A percentile compares a stretch with the other conserved stretches of the same genome.
These are phyloP conservation scores for Brachionus rubens DNA, from an alignment of 1,140 invertebrate species.

Conservation along the genomic window DNA sequence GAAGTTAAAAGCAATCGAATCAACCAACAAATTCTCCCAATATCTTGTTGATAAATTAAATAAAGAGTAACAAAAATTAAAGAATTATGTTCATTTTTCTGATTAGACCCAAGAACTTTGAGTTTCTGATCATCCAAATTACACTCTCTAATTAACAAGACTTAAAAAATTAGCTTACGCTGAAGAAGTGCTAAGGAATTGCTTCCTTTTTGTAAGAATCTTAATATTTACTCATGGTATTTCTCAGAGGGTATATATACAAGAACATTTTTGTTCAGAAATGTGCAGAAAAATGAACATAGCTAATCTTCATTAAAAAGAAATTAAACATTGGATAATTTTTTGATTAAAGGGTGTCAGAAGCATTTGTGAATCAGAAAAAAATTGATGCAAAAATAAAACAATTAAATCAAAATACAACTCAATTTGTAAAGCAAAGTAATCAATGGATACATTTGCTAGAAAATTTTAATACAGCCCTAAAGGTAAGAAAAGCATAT, in stretches of 20 bases:
- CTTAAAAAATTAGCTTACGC: no score
- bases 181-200: no score
- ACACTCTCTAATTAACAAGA: no score
- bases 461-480: conserved; percentile 86
- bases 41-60: conserved; percentile 93
- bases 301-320: no score
- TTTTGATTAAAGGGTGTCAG: conserved; percentile 72
- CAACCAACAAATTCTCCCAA: conserved; percentile 85
- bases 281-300: no score
- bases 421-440: conserved; percentile 91
- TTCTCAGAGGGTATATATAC: neutral
- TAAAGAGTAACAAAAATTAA: conserved; percentile 75
- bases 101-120: no score
- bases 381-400: conserved; percentile 93
- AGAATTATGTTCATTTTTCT: no score
- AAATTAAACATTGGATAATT: neutral
- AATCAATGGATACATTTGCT: conserved; percentile 90
- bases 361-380: conserved; percentile 96
- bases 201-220: no score
- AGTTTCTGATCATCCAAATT: no score
- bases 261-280: no score
- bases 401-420: conserved; percentile 85
- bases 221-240: neutral
- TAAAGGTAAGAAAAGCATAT: conserved; percentile 72
- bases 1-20: conserved; percentile 83